Percentiles rank a stretch among this genome's conserved stretches.
Conservation (phyloP, 2,797 vertebrate species). For the Philypnodon macrostomus region DNA sequence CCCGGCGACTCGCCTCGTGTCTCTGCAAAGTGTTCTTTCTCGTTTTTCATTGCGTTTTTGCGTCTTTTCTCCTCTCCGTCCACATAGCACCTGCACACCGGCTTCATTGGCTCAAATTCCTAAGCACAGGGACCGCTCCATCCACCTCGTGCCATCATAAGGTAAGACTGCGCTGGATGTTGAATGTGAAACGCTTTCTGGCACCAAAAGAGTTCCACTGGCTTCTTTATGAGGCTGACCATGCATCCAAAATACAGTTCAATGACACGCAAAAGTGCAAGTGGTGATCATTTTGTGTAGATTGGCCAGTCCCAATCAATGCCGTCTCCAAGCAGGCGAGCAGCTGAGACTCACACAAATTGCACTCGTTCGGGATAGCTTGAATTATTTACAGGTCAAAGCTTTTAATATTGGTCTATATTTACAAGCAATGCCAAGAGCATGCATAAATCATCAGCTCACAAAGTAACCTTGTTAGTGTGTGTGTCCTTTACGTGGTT, state of each 20-base stretch:
- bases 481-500: slow-evolving; percentile 31
- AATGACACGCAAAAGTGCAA: slow-evolving; percentile 8
- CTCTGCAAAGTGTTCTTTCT: slow-evolving; percentile 65
- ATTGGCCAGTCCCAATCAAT: slow-evolving; percentile 20
- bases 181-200: not conserved
- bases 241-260: not conserved
- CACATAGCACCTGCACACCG: slow-evolving; percentile 58
- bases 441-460: slow-evolving; percentile 66
- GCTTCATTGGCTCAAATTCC: slow-evolving; percentile 46
- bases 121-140: slow-evolving; percentile 40
- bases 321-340: slow-evolving; percentile 11
- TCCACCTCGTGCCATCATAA: slow-evolving; percentile 30
- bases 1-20: slow-evolving; percentile 29
- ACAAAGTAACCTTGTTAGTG: slow-evolving; percentile 44
- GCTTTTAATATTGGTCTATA: slow-evolving; percentile 66
- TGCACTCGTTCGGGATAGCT: slow-evolving; percentile 38
- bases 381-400: slow-evolving; percentile 65
- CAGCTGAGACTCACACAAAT: slow-evolving; percentile 37
- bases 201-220: not conserved
- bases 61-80: slow-evolving; percentile 38
- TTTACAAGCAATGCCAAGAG: slow-evolving; percentile 51
- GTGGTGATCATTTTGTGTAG: slow-evolving; percentile 6
- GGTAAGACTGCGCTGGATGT: slow-evolving; percentile 41
- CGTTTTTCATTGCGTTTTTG: slow-evolving; percentile 27
- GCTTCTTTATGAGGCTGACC: not conserved